phyloP scores from a whole-genome alignment of 2,113 vertebrate species.

The Calyptommatus sinebrachiatus region DNA sequence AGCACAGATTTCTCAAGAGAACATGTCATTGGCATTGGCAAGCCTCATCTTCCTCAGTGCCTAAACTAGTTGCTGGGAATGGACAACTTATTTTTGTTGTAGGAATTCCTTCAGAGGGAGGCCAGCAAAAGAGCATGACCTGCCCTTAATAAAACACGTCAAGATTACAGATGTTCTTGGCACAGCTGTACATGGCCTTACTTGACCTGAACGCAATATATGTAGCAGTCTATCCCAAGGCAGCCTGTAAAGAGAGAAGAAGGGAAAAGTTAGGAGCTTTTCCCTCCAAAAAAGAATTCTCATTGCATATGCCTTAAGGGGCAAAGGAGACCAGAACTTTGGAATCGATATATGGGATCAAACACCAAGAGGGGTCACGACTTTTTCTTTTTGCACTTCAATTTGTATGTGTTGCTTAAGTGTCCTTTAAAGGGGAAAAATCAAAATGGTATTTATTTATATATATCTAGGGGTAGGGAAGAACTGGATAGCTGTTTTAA shows the following conservation, averaged over 20 bases:
- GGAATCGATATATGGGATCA: slow-evolving; percentile 58
- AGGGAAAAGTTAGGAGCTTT: slow-evolving; percentile 8
- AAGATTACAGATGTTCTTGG: rapidly evolving
- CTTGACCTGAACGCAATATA: neutral
- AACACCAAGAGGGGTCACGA: slow-evolving; percentile 63
- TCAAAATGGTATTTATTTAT: slow-evolving; percentile 76
- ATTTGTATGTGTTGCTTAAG: slow-evolving; percentile 77
- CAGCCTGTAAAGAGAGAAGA: neutral
- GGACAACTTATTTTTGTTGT: neutral
- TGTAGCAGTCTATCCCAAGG: neutral
- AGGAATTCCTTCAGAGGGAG: neutral
- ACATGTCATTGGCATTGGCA: no score
- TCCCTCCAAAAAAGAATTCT: neutral
- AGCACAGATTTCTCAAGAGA: neutral
- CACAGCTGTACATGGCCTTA: rapidly evolving
- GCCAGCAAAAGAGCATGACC: neutral
- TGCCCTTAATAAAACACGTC: neutral
- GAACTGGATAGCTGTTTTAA: slow-evolving; percentile 48
- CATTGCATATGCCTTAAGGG: slow-evolving; percentile 26
- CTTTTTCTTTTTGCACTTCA: slow-evolving; percentile 74
- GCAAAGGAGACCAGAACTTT: neutral
- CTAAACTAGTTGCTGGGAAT: neutral
- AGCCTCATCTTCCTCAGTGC: no score
- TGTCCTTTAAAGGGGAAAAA: slow-evolving; percentile 72
- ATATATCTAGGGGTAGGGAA: slow-evolving; percentile 52